Evolutionary conservation across 2,888 invertebrate genomes (phyloP), one percentile per base, ranked within the genome.

Genomic region (Archips crataeganus): DNA sequence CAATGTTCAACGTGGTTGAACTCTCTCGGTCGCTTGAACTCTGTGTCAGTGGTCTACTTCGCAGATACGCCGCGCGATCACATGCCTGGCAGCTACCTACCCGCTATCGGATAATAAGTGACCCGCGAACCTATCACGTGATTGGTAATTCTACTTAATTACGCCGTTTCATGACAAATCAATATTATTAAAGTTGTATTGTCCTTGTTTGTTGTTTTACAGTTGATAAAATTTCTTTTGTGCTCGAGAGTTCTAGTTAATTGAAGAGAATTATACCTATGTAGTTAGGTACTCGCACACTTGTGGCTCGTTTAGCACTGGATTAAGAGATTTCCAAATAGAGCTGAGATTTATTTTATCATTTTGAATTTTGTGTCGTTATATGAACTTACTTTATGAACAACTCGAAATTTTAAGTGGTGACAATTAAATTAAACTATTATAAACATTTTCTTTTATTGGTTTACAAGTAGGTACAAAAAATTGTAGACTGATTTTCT

Each of bases 181-280:
- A 63, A 61, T 32, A 13, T 47, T 13, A 54, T 23, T 54, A 23
- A 63, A 6, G 32, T 13, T 47, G 11, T 13, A 8, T 32, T 32
- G 63, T 32, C 47, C 13, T 13, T 47, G 47, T 47, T 63, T 23
- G 32, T 11, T 32, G 57, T 57, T 10, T 5, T 32, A 23, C 11
- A 11, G 32, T 23, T 57, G 32, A 57, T 54, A 54, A 54, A 9
- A 15, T 54, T 62, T 47, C 63, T 63, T 47, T 63, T 63, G 45
- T 63, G 47, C 47, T 47, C 47, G 63, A 2, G 15, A 51, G 3
- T 6, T 6, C 6, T 3, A 39, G 4, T 6, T 39, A 39, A 4
- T 39, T 3, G 39, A 23, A 23, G 23, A 23, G 23, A 23, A 23
- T 23, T 23, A 23, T 23, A 23, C 23, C 23, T 23, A 23, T 23